Percentiles rank a stretch among this genome's conserved stretches.
phyloP scores from a whole-genome alignment of 2,113 vertebrate genomes.

The Thalassoma bifasciatum region DNA sequence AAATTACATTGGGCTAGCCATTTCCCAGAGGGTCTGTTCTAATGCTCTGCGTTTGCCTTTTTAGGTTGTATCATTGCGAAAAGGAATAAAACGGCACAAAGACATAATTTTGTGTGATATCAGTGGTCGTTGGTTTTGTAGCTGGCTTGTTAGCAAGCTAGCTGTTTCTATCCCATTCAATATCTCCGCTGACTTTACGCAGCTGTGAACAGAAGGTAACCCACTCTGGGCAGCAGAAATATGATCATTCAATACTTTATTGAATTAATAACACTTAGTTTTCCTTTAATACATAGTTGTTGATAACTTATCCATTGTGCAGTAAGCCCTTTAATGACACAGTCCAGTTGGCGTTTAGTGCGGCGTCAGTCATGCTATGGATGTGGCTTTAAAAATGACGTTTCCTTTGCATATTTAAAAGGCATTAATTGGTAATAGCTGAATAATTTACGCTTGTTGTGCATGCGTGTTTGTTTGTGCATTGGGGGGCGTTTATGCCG shows the following conservation, averaged over 20 bases:
- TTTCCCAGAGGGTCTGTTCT: too few relatives aligned
- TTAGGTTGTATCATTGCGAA: background rate
- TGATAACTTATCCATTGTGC: conserved; percentile 48
- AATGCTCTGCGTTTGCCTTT: background rate
- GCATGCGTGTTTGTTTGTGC: too few relatives aligned
- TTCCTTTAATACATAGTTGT: background rate
- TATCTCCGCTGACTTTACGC: conserved; percentile 32
- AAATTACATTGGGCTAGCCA: background rate
- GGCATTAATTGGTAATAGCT: background rate
- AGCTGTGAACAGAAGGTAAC: conserved; percentile 27
- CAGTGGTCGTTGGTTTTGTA: conserved; percentile 25
- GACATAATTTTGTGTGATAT: background rate
- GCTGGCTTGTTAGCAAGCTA: conserved; percentile 66
- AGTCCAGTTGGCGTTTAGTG: conserved; percentile 29
- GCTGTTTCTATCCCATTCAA: conserved; percentile 68
- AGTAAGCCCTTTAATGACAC: conserved; percentile 66
- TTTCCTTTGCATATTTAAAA: background rate
- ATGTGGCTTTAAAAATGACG: conserved; percentile 44
- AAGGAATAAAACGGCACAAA: fast-evolving
- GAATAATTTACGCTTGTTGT: background rate
- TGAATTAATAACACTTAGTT: conserved; percentile 6
- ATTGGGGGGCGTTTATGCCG: background rate
- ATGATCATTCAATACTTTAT: background rate
- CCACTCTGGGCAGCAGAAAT: conserved; percentile 13
- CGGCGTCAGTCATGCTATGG: conserved; percentile 13